These are phyloP conservation scores for Chiloscyllium plagiosum DNA, from an alignment of 2,113 vertebrate species.

Conservation along the genomic window DNA sequence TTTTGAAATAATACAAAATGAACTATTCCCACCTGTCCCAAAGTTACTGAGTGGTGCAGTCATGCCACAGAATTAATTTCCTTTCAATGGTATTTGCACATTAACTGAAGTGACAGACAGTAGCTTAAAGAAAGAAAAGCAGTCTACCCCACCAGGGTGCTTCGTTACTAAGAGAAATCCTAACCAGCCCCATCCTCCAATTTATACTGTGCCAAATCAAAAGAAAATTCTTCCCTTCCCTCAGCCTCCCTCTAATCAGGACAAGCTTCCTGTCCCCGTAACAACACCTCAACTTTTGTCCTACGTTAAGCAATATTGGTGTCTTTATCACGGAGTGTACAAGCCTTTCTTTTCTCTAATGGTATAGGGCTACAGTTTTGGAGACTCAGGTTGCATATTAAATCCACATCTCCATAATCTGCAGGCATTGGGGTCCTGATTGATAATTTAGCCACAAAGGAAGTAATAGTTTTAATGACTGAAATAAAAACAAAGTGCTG, in stretches of 20 bases:
- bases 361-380: background rate
- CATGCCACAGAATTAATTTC: no score
- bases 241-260: background rate
- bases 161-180: background rate
- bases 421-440: background rate
- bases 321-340: background rate
- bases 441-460: background rate
- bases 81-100: no score
- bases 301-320: background rate
- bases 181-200: background rate
- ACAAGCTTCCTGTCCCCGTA: background rate
- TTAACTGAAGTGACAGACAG: no score
- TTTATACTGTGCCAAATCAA: background rate
- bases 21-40: no score
- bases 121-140: no score
- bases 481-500: no score
- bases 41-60: no score
- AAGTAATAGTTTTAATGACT: no score
- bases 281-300: background rate
- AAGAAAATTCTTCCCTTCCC: background rate
- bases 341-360: background rate
- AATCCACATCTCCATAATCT: background rate
- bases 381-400: background rate
- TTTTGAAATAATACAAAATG: no score
- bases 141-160: no score